Percentiles rank a stretch among this genome's conserved stretches.
Evolutionary conservation across 2,797 vertebrate genomes (phyloP).

Genomic region (Kryptopterus vitreolus): DNA sequence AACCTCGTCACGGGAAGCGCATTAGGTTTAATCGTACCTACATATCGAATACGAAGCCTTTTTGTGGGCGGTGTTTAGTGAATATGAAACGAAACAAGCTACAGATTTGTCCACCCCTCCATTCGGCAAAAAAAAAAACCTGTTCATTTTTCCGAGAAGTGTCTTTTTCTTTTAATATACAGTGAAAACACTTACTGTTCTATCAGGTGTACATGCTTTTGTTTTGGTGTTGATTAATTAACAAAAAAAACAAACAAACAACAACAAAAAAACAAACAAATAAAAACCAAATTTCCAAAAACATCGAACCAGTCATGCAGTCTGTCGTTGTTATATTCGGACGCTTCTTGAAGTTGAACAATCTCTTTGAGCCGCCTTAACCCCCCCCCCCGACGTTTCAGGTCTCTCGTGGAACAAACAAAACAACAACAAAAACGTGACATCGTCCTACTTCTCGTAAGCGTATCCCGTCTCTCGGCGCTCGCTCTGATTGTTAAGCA

Average conservation of each 20-base stretch:
- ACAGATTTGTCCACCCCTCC: background rate
- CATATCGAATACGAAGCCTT: background rate
- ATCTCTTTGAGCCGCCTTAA: background rate
- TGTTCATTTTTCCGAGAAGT: background rate
- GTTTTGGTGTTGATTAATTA: background rate
- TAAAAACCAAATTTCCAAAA: slow-evolving; percentile 6
- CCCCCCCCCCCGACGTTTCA: no score
- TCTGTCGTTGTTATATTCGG: slow-evolving; percentile 33
- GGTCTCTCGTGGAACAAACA: background rate
- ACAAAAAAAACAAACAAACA: no score
- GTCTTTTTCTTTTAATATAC: background rate
- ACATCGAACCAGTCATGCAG: slow-evolving; percentile 35
- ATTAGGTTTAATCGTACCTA: background rate
- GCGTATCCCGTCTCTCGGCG: slow-evolving; percentile 14
- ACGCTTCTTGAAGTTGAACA: slow-evolving; percentile 9
- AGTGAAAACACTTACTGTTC: slow-evolving; percentile 55
- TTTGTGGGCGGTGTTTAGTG: no score
- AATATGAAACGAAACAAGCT: background rate
- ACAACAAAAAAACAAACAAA: no score
- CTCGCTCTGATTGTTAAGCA: background rate
- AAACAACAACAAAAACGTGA: background rate
- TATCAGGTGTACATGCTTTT: slow-evolving; percentile 51
- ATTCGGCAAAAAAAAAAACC: background rate
- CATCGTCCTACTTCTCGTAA: slow-evolving; percentile 14
- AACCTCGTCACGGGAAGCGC: background rate